These are phyloP conservation scores for Liodrosophila aerea DNA, from an alignment of 2,888 invertebrate species.

Conservation along the genomic window DNA sequence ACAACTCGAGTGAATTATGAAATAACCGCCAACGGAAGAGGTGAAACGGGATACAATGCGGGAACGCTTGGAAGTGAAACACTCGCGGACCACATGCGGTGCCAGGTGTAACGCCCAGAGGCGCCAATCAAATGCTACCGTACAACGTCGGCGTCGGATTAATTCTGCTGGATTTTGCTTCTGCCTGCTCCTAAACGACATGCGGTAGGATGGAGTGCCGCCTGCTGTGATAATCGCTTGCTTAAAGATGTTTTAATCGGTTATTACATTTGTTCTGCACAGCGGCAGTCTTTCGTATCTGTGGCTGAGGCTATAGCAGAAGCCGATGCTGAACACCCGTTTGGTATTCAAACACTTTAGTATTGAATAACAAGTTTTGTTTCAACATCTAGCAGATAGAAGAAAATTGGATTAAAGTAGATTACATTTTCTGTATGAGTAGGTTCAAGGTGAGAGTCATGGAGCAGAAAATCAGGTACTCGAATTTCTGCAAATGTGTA, in stretches of 20 bases:
- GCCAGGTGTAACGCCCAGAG: slow-evolving; percentile 68
- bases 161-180: slow-evolving; percentile 11
- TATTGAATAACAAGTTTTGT: not conserved
- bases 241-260: slow-evolving; percentile 80
- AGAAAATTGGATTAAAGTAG: slow-evolving; percentile 34
- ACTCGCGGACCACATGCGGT: slow-evolving; percentile 52
- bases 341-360: slow-evolving; percentile 12
- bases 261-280: slow-evolving; percentile 67
- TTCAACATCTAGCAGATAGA: too few relatives aligned
- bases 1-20: slow-evolving; percentile 65
- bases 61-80: not conserved
- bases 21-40: slow-evolving; percentile 51
- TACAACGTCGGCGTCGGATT: not conserved
- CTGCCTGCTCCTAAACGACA: not conserved
- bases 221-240: slow-evolving; percentile 81
- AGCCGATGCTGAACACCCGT: slow-evolving; percentile 42
- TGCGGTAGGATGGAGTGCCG: slow-evolving; percentile 16
- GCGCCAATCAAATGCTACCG: slow-evolving; percentile 62
- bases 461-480: too few relatives aligned
- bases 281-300: not conserved
- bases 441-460: too few relatives aligned
- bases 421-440: too few relatives aligned
- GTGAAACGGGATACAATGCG: not conserved
- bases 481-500: too few relatives aligned
- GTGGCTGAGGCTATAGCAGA: slow-evolving; percentile 7